Conservation (phyloP, 1,140 invertebrate genomes). For the Rhynchophorus ferrugineus region DNA sequence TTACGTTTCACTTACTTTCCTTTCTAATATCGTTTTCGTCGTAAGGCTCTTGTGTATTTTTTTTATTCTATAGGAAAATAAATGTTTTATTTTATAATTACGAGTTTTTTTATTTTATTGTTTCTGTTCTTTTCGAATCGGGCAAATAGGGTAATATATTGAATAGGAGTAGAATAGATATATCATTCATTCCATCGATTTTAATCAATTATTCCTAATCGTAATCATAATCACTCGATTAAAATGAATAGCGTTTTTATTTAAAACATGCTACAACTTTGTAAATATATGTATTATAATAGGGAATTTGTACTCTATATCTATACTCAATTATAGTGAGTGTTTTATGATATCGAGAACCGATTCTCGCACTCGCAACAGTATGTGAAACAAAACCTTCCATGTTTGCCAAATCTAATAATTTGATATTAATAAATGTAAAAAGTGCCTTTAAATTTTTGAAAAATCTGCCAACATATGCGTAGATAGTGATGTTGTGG, state of each 20-base stretch:
- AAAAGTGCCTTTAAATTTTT: slow-evolving; percentile 38
- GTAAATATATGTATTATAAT: not conserved
- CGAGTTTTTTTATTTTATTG: slow-evolving; percentile 9
- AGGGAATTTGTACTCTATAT: not conserved
- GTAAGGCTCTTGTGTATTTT: slow-evolving; percentile 15
- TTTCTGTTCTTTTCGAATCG: slow-evolving; percentile 25
- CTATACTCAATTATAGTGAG: too few relatives aligned
- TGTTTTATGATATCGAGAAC: too few relatives aligned
- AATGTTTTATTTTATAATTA: slow-evolving; percentile 22
- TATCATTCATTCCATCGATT: slow-evolving; percentile 2
- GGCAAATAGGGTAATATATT: slow-evolving; percentile 38
- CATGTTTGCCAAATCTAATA: slow-evolving; percentile 36
- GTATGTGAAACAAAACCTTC: slow-evolving; percentile 39
- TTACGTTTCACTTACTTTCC: not conserved
- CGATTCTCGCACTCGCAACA: too few relatives aligned
- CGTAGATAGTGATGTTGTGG: slow-evolving; percentile 12
- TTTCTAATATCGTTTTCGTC: slow-evolving; percentile 13
- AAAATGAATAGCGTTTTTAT: not conserved
- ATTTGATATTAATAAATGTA: slow-evolving; percentile 32
- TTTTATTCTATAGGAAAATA: slow-evolving; percentile 15
- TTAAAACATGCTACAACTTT: not conserved
- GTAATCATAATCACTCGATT: not conserved
- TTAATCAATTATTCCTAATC: not conserved
- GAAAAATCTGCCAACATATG: slow-evolving; percentile 22
- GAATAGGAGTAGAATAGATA: slow-evolving; percentile 12